Evolutionary conservation across 1,140 invertebrate genomes (phyloP), one percentile per base, ranked within the genome.

Genomic region (Bombus fervidus): DNA sequence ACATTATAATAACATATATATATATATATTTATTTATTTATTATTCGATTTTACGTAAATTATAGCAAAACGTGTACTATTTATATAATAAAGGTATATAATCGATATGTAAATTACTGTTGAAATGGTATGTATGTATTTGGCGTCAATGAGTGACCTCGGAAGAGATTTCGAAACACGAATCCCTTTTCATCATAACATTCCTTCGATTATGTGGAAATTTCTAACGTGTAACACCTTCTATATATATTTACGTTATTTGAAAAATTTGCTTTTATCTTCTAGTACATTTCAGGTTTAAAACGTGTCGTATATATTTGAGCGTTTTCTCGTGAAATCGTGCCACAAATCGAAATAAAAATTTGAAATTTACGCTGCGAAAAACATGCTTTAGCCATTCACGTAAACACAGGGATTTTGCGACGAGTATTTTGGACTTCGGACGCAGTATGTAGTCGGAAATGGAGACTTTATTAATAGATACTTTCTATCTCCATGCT

Each of bases 381-480:
- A 5, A 34, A 43, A 76, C 3, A 6, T 43, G 37, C 43, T 77
- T 62, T 47, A 28, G 22, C 25, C 69, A 73, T 66, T 75, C n/a
- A 25, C 59, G 34, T 76, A 76, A 68, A 79, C 47, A 79, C 25
- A 57, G 31, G 10, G 37, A 64, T 41, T 81, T 53, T 57, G 41
- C 31, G 57, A 85, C 57, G 57, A 75, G 9, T 81, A 85, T 85
- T 85, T 85, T 34, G 43, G 79, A 81, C 69, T 85, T 81, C 57
- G 71, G 22, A 81, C 69, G 78, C 79, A 37, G 69, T 22, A 53
- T 53, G 47, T 53, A 81, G 84, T 81, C 34, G 78, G 47, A 85
- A 85, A 85, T 72, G 78, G 84, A 81, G 34, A 69, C 79, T 85
- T 85, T 85, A 85, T 85, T 85, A 85, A 85, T 85, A 85, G 84